Conservation (phyloP, 2,888 invertebrate genomes). For the Cremastobaeus sp. region DNA sequence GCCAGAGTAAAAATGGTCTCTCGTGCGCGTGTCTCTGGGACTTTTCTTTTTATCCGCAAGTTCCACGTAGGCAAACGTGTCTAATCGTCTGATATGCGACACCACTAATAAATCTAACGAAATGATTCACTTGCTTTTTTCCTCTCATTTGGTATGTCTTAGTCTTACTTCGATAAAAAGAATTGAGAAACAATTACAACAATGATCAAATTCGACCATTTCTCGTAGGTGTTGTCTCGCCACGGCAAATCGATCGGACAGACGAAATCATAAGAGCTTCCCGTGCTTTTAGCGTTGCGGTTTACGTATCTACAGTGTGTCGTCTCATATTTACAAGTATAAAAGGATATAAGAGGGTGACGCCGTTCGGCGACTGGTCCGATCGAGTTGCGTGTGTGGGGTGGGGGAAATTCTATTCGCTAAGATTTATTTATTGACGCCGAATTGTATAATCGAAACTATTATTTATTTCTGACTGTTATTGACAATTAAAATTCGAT, state of each 20-base stretch:
- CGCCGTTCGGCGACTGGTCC: constrained; percentile 39
- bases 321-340: constrained; percentile 54
- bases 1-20: constrained; percentile 77
- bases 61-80: constrained; percentile 14
- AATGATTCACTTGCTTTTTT: constrained; percentile 17
- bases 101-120: constrained; percentile 16
- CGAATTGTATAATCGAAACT: neutral
- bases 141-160: constrained; percentile 69
- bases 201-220: neutral
- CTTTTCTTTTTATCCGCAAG: constrained; percentile 1
- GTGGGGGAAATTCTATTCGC: neutral
- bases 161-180: constrained; percentile 41
- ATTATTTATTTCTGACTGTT: neutral
- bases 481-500: neutral
- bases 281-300: constrained; percentile 42
- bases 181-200: constrained; percentile 14
- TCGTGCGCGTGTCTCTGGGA: constrained; percentile 64
- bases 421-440: constrained; percentile 32
- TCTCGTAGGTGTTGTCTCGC: neutral
- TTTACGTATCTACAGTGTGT: constrained; percentile 53
- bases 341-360: constrained; percentile 43
- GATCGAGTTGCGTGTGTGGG: constrained; percentile 24
- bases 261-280: constrained; percentile 41
- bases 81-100: constrained; percentile 29
- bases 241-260: constrained; percentile 36